phyloP scores from a whole-genome alignment of 2,888 invertebrate species.

The Luffia ferchaultella region DNA sequence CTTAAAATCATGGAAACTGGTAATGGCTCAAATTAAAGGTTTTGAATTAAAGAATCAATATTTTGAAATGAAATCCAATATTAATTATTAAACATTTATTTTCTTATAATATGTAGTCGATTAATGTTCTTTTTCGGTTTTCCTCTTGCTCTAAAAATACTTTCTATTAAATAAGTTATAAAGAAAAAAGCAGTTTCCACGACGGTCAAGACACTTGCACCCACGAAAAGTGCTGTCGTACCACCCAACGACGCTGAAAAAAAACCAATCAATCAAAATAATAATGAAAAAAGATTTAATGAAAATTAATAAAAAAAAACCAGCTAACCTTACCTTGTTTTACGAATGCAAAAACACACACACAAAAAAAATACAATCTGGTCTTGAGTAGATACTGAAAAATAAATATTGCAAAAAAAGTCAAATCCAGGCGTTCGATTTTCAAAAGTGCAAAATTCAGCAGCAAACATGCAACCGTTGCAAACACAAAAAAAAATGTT shows the following conservation, averaged over 20 bases:
- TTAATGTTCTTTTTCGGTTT: too few relatives aligned
- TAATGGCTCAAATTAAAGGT: too few relatives aligned
- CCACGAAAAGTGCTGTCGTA: slow-evolving; percentile 54
- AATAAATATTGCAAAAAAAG: background rate
- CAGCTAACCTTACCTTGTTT: background rate
- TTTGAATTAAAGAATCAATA: too few relatives aligned
- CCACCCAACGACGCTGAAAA: slow-evolving; percentile 51
- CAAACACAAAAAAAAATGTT: too few relatives aligned
- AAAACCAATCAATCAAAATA: background rate
- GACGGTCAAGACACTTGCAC: slow-evolving; percentile 51
- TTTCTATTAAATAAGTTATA: slow-evolving; percentile 20
- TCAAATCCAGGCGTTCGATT: too few relatives aligned
- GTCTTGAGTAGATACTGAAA: background rate
- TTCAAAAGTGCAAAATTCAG: too few relatives aligned
- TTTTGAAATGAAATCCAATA: too few relatives aligned
- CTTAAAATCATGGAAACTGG: too few relatives aligned
- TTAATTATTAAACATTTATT: too few relatives aligned
- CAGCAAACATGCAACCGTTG: too few relatives aligned
- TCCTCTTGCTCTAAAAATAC: background rate
- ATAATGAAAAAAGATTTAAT: background rate
- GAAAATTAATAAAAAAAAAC: background rate
- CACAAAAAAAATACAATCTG: background rate
- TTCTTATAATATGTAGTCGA: too few relatives aligned
- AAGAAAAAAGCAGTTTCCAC: slow-evolving; percentile 46
- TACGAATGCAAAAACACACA: background rate